Percentiles rank a stretch among this genome's conserved stretches.
Conservation (phyloP, 2,888 invertebrate genomes). For the Dione vanillae region DNA sequence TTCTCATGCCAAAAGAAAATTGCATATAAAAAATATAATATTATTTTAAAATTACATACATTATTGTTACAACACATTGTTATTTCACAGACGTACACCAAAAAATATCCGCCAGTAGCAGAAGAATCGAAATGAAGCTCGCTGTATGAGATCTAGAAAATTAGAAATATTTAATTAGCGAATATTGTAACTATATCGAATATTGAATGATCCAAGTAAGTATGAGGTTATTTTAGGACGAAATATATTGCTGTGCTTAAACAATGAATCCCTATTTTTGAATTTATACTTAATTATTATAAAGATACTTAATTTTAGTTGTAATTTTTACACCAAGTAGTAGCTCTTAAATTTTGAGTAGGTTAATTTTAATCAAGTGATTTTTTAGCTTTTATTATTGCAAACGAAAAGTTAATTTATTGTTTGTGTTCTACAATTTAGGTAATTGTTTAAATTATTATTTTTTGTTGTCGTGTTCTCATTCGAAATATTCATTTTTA, state of each 20-base stretch:
- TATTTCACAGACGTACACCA: conserved; percentile 70
- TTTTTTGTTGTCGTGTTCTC: conserved; percentile 23
- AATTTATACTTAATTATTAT: conserved; percentile 25
- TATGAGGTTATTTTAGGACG: conserved; percentile 23
- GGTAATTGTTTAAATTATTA: conserved; percentile 1
- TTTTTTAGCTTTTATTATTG: conserved; percentile 49
- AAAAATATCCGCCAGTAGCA: conserved; percentile 51
- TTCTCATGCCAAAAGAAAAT: too few species aligned
- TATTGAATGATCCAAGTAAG: conserved; percentile 36
- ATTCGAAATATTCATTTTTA: neutral
- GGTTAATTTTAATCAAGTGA: conserved; percentile 3
- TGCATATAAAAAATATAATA: too few species aligned
- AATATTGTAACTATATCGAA: conserved; percentile 32
- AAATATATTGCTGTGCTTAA: conserved; percentile 11
- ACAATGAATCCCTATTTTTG: conserved; percentile 16
- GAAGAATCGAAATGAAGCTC: conserved; percentile 53
- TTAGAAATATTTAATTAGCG: conserved; percentile 29
- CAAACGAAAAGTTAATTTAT: conserved; percentile 58
- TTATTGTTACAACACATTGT: conserved; percentile 1
- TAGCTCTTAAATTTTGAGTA: neutral
- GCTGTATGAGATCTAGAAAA: conserved; percentile 27
- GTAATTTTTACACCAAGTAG: conserved; percentile 4
- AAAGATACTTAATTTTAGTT: neutral
- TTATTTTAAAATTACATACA: too few species aligned
- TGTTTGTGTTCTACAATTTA: conserved; percentile 13